phyloP scores from a whole-genome alignment of 2,113 vertebrate species.

The Aspiorhynchus laticeps region DNA sequence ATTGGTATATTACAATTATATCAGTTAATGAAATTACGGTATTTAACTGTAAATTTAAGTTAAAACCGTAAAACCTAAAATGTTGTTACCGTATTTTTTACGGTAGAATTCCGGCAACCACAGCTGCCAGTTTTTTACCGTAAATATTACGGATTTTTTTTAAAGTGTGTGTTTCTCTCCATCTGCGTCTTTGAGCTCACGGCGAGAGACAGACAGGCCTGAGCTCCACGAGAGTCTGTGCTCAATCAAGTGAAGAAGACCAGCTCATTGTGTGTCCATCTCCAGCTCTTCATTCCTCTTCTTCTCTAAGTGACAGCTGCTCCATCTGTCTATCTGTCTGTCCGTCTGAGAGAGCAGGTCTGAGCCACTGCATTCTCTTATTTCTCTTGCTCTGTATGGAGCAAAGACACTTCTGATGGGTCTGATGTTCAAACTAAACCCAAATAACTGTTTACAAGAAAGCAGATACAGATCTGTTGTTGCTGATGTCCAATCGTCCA shows the following conservation, averaged over 20 bases:
- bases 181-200: too few relatives aligned
- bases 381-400: background rate
- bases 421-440: background rate
- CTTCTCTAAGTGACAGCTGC: background rate
- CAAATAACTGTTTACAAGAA: background rate
- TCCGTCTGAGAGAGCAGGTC: background rate
- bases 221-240: conserved; percentile 54
- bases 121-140: too few relatives aligned
- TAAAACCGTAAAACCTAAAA: too few relatives aligned
- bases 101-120: too few relatives aligned
- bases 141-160: too few relatives aligned
- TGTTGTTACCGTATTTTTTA: too few relatives aligned
- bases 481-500: too few relatives aligned
- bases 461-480: too few relatives aligned
- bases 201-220: background rate
- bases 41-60: too few relatives aligned
- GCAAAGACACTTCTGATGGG: background rate
- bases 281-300: conserved; percentile 24
- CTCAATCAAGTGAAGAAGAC: conserved; percentile 65
- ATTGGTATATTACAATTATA: too few relatives aligned
- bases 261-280: conserved; percentile 60
- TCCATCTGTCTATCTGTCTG: background rate
- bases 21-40: too few relatives aligned
- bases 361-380: background rate
- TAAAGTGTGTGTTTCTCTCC: too few relatives aligned